phyloP scores from a whole-genome alignment of 92 coral and sea anemone species.

The Muricea muricata region DNA sequence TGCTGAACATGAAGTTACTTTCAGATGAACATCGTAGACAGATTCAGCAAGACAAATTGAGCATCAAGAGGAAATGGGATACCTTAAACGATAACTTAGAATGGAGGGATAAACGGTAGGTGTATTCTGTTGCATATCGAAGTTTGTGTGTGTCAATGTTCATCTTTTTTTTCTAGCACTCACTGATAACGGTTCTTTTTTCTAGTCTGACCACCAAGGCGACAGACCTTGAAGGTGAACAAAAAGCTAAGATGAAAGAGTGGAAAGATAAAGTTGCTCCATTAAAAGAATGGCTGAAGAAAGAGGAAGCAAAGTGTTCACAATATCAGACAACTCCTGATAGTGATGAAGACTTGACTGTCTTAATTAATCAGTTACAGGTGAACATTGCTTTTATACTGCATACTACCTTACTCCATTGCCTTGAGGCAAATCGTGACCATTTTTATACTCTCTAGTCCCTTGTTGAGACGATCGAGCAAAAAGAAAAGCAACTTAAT shows the following conservation, averaged over 20 bases:
- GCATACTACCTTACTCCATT: not conserved
- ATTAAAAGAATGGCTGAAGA: slow-evolving; percentile 42
- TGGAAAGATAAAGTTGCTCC: slow-evolving; percentile 27
- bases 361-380: slow-evolving; percentile 9
- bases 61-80: slow-evolving; percentile 31
- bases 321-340: slow-evolving; percentile 1
- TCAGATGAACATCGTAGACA: slow-evolving; percentile 44
- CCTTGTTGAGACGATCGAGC: not conserved
- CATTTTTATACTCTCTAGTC: not conserved
- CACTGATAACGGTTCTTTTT: not conserved
- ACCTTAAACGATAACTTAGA: slow-evolving; percentile 26
- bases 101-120: slow-evolving; percentile 24
- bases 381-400: not conserved
- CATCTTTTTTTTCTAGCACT: not conserved
- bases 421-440: not conserved
- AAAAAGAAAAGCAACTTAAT: slow-evolving; percentile 37
- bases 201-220: slow-evolving; percentile 18
- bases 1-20: slow-evolving; percentile 13
- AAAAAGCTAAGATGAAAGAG: slow-evolving; percentile 5
- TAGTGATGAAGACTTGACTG: not conserved
- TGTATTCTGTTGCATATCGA: not conserved
- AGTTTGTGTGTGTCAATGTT: not conserved
- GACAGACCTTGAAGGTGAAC: slow-evolving; percentile 6
- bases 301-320: not conserved
- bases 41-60: slow-evolving; percentile 35